Conservation (phyloP, 1,140 invertebrate genomes). For the Heliconius himera region DNA sequence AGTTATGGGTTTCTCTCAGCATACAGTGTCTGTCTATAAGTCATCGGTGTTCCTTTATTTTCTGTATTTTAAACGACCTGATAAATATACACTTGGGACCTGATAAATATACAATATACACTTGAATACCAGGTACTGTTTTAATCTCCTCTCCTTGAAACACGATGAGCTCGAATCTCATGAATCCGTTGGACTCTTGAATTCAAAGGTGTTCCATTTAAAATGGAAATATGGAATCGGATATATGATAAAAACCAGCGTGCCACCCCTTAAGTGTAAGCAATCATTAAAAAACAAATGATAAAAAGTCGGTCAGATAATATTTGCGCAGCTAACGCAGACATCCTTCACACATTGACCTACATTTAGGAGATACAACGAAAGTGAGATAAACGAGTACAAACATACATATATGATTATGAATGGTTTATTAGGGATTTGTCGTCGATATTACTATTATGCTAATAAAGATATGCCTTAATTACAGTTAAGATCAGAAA, state of each 20-base stretch:
- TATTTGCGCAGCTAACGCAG: slow-evolving; percentile 46
- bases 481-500: background rate
- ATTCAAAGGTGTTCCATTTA: too few relatives aligned
- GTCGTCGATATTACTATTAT: slow-evolving; percentile 15
- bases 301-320: slow-evolving; percentile 56
- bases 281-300: slow-evolving; percentile 45
- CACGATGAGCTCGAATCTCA: too few relatives aligned
- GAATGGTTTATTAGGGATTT: slow-evolving; percentile 38
- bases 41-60: too few relatives aligned
- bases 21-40: too few relatives aligned
- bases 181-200: too few relatives aligned
- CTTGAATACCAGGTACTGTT: too few relatives aligned
- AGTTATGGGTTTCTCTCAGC: too few relatives aligned
- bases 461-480: background rate
- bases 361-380: slow-evolving; percentile 43
- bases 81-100: too few relatives aligned
- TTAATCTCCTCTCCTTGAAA: too few relatives aligned
- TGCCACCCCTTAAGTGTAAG: slow-evolving; percentile 22
- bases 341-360: slow-evolving; percentile 56
- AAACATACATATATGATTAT: slow-evolving; percentile 17
- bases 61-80: too few relatives aligned
- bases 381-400: slow-evolving; percentile 19
- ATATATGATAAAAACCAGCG: background rate
- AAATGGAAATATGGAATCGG: background rate
- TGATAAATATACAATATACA: too few relatives aligned